Base-by-base conservation (phyloP, 2,888 invertebrate species). In the Drosophila rubida region DNA sequence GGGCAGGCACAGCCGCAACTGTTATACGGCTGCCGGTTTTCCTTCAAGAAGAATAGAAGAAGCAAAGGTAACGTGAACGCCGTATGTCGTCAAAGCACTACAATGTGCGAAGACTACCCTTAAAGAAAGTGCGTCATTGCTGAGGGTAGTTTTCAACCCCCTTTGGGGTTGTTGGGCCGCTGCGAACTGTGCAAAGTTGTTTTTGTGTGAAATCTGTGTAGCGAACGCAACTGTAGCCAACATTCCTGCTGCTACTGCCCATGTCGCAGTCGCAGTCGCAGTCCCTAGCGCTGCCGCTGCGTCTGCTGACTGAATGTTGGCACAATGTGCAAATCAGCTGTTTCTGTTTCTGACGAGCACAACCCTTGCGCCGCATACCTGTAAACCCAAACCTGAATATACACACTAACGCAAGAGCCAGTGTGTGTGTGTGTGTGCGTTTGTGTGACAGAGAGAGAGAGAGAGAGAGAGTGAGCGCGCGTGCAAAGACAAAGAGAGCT, bases 1-100 rank as follows among this genome's bases (percentile, higher is more conserved):
- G 25, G 7, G n/a, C 32, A n/a, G 19, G 19, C 19, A 19, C n/a
- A 19, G 19, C 19, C 19, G 3, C 4, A 63, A 61, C 58, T 69
- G 69, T 69, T 61, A 67, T 80, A 70, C 48, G 16, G 23, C 35
- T 66, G 74, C 77, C 84, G 84, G 84, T 86, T 77, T 64, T 78
- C 58, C 51, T 35, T 62, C 16, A 11, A 4, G 16, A 42, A 50
- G 48, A 37, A 60, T 46, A 65, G 45, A 61, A 53, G 49, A 60
- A 37, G 42, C 27, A 62, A 49, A 68, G 32, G 35, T 50, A 62
- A 64, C 53, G 22, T 49, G 39, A 37, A 42, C 23, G 27, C 27
- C 19, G 19, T 19, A 19, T 19, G 27, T 27, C 27, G 22, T 30
- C 37, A 11, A 35, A 35, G 32, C 23, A 59, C 23, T 27, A 19